Conservation (phyloP, 2,113 vertebrate species). For the Spheniscus mendiculus region DNA sequence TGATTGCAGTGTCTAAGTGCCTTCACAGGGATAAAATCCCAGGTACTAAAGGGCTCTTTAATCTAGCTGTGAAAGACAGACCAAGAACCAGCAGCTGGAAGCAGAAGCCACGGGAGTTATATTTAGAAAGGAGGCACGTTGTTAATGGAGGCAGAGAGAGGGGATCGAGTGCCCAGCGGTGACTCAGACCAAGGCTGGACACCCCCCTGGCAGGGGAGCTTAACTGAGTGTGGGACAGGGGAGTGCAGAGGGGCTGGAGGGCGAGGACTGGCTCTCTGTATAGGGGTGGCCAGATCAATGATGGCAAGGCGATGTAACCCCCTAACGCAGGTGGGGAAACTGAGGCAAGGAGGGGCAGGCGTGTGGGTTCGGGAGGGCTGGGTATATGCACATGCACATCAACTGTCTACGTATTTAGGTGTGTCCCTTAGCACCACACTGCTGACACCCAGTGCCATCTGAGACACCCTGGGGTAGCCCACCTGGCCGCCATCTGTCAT, state of each 20-base stretch:
- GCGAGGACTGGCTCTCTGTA: rapidly evolving
- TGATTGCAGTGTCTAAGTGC: background rate
- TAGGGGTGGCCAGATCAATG: background rate
- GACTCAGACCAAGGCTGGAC: background rate
- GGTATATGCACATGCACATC: background rate
- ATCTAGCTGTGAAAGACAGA: background rate
- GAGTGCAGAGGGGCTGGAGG: background rate
- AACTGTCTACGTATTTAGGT: background rate
- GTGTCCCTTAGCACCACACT: background rate
- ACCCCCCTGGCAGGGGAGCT: background rate
- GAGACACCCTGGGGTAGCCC: background rate
- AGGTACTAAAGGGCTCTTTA: slow-evolving; percentile 10
- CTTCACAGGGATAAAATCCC: slow-evolving; percentile 1
- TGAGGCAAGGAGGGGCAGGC: background rate
- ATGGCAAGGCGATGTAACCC: too few relatives aligned
- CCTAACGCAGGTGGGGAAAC: background rate
- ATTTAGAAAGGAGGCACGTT: background rate
- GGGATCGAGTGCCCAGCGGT: rapidly evolving
- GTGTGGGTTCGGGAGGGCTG: rapidly evolving
- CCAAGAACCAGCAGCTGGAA: background rate
- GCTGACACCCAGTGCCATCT: background rate
- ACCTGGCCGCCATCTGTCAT: slow-evolving; percentile 16
- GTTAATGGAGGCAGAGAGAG: background rate
- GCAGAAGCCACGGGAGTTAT: background rate
- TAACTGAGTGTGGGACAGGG: background rate